A percentile compares a stretch with the other conserved stretches of the same genome.
These are phyloP conservation scores for Nansenia antarctica DNA, from an alignment of 2,113 vertebrate genomes.

Conservation along the genomic window DNA sequence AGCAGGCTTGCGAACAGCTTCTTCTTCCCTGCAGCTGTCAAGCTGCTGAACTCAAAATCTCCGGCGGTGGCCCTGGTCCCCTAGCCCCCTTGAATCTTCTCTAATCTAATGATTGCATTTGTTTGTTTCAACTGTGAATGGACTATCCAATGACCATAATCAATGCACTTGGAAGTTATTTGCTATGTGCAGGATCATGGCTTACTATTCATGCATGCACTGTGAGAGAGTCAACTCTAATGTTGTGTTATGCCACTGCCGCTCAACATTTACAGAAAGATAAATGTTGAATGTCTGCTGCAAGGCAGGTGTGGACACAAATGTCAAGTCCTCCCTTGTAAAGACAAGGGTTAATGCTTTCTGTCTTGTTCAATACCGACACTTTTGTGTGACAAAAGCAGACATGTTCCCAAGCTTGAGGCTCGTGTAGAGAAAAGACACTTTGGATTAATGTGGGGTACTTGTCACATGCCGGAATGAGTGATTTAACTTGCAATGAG, in stretches of 20 bases:
- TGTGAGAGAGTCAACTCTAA: conserved; percentile 29
- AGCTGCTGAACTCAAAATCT: too few species aligned
- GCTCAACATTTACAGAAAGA: neutral
- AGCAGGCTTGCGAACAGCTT: too few species aligned
- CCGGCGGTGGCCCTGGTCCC: too few species aligned
- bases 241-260: neutral
- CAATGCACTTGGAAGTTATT: too few species aligned
- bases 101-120: too few species aligned
- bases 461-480: neutral
- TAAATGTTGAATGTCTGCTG: neutral
- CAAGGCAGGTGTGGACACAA: neutral
- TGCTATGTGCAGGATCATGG: too few species aligned
- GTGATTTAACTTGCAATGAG: neutral
- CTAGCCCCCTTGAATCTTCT: too few species aligned
- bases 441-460: neutral
- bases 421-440: neutral
- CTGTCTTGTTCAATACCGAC: neutral
- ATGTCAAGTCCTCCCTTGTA: neutral
- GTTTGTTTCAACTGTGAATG: too few species aligned
- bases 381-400: neutral
- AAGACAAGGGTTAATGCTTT: neutral
- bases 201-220: neutral
- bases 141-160: too few species aligned
- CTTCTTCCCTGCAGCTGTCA: too few species aligned
- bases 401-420: neutral